phyloP scores from a whole-genome alignment of 2,113 vertebrate genomes.

The rabbit (Oryctolagus cuniculus) region mOryCun1.1 NC_091434.1:84321001-84321500 shows the following conservation, averaged over 20 bases:
- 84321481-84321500: slow-evolving; percentile 19
- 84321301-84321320: background rate
- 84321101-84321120: background rate
- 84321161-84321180: background rate
- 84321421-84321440: background rate
- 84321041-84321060: background rate
- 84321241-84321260: background rate
- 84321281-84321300: background rate
- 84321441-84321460: slow-evolving; percentile 1
- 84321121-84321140: background rate
- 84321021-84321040: background rate
- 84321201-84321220: background rate
- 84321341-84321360: background rate
- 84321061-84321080: background rate
- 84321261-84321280: background rate
- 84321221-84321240: background rate
- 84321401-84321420: background rate
- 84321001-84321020: background rate
- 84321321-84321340: background rate
- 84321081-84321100: background rate
- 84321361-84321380: background rate
- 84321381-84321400: background rate
- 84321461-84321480: background rate
- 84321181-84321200: background rate
- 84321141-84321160: background rate